These are phyloP conservation scores for Conger conger DNA, from an alignment of 2,113 vertebrate species.

Conservation along the genomic window DNA sequence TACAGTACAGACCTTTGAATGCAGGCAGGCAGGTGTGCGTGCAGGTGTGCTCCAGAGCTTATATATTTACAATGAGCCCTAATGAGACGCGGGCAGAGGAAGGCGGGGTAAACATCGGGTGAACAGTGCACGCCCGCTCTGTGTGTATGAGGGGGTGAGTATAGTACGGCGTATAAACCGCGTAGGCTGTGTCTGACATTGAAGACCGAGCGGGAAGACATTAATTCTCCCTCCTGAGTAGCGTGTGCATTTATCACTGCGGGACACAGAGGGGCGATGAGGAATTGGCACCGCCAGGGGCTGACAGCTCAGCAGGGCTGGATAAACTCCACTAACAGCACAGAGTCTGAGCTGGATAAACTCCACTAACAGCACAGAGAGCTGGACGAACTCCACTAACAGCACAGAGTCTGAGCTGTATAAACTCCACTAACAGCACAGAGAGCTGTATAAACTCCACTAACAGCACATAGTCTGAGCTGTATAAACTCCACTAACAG, in stretches of 20 bases:
- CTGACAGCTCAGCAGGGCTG: slow-evolving; percentile 1
- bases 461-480: background rate
- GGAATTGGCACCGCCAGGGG: background rate
- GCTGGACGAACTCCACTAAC: no score
- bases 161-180: background rate
- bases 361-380: background rate
- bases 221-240: background rate
- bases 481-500: background rate
- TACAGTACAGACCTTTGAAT: background rate
- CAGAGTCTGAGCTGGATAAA: no score
- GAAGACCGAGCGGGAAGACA: background rate
- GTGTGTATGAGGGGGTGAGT: background rate
- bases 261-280: background rate
- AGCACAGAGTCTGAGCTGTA: background rate
- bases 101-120: background rate
- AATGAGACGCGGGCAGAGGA: background rate
- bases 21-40: background rate
- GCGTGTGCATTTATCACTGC: background rate
- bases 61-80: background rate
- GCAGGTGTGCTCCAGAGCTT: background rate
- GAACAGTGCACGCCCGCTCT: background rate
- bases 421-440: background rate
- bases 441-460: no score
- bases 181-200: background rate
- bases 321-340: slow-evolving; percentile 5